These are phyloP conservation scores for Schizaphis graminum DNA, from an alignment of 2,888 invertebrate genomes.

Conservation along the genomic window DNA sequence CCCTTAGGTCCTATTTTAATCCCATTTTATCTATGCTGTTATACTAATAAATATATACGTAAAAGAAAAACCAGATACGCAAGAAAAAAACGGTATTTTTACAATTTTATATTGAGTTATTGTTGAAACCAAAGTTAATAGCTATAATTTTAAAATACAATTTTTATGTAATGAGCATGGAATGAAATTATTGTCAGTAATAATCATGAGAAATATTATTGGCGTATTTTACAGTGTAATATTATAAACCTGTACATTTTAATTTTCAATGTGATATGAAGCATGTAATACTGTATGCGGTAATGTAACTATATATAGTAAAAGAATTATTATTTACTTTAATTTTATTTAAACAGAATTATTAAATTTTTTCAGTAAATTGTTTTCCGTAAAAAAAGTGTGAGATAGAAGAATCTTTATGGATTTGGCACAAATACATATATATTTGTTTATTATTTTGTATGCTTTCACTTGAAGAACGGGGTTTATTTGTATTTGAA, in stretches of 20 bases:
- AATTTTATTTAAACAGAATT: not conserved
- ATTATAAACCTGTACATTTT: not conserved
- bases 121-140: no score
- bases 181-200: no score
- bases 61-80: no score
- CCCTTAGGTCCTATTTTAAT: no score
- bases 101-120: no score
- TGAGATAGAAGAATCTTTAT: not conserved
- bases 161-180: no score
- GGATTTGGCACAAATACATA: not conserved
- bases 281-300: not conserved
- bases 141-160: no score
- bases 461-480: not conserved
- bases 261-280: not conserved
- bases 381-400: not conserved
- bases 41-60: no score
- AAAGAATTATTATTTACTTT: not conserved
- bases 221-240: no score
- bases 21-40: no score
- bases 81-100: no score
- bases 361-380: conserved; percentile 36
- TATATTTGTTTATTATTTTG: not conserved
- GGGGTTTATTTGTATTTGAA: not conserved
- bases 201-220: no score
- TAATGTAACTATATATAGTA: not conserved